phyloP scores from a whole-genome alignment of 1,140 invertebrate species.

The Scaptomyza graminum region DNA sequence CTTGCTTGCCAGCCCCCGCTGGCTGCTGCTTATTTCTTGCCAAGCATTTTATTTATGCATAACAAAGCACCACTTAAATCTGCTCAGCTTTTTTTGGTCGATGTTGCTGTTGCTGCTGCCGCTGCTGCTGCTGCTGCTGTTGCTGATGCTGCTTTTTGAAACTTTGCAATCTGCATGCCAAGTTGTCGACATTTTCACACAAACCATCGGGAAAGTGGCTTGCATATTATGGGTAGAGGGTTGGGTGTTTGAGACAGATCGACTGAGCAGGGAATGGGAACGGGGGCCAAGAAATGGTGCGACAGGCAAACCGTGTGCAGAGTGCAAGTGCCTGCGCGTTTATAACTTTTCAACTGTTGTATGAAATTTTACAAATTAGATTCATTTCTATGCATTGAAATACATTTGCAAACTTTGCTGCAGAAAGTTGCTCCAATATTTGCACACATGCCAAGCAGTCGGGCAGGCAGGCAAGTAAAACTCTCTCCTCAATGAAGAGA shows the following conservation, averaged over 20 bases:
- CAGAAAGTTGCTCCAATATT: conserved; percentile 77
- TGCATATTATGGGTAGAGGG: conserved; percentile 21
- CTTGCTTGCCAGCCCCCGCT: conserved; percentile 15
- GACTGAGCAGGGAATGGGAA: neutral
- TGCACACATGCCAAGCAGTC: conserved; percentile 43
- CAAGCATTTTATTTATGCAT: conserved; percentile 81
- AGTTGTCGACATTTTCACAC: conserved; percentile 81
- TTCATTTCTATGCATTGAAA: conserved; percentile 83
- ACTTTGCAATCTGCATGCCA: conserved; percentile 81
- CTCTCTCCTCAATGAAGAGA: conserved; percentile 3
- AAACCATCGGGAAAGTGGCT: conserved; percentile 59
- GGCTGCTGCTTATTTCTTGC: conserved; percentile 64
- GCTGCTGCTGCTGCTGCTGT: conserved; percentile 13
- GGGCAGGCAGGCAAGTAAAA: too few relatives aligned
- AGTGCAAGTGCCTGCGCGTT: conserved; percentile 79
- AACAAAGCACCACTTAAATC: conserved; percentile 82
- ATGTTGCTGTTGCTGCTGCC: too few relatives aligned
- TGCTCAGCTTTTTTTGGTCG: conserved; percentile 59
- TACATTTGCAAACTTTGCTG: conserved; percentile 80
- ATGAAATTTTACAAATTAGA: conserved; percentile 83
- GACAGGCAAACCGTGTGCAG: conserved; percentile 56
- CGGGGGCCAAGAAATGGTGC: neutral
- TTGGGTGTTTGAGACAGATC: neutral
- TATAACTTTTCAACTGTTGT: conserved; percentile 82
- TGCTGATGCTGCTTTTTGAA: conserved; percentile 61